Evolutionary conservation across 1,140 invertebrate species (phyloP), one percentile per base, ranked within the genome.

Genomic region (Saxidomus purpurata): DNA sequence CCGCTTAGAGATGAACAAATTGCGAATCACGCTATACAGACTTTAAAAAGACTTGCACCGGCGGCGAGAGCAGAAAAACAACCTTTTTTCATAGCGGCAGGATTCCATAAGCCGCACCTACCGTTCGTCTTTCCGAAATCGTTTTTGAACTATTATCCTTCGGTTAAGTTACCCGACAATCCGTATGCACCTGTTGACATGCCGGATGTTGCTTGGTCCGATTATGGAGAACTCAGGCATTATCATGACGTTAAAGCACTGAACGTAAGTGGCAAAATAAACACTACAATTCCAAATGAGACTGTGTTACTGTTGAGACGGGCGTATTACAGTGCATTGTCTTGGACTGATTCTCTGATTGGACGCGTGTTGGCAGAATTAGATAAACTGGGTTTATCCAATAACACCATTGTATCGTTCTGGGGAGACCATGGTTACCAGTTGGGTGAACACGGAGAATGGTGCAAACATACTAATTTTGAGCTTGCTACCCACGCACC

Each of bases 341-440:
- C 97, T 2, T 98, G 98, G 93, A 96, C 98, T 28, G 98, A 98
- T 94, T 96, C 97, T 93, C 95, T 98, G 25, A 96, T 98, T 91
- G 98, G 98, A 47, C 93, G 96, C 88, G 93, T 98, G 61, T 89
- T 98, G 22, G 91, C 95, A 9, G 93, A 97, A 77, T 92, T 98
- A 28, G 95, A 97, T 31, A 67, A 77, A 17, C 92, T 92, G n/a
- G 94, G 94, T n/a, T 82, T 96, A 91, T 91, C 96, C 74, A 95
- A 96, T 19, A 97, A 97, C 91, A 98, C 98, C n/a, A 96, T 98
- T n/a, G 95, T 98, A 36, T 95, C 98, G 77, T 95, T 98, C 34
- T 97, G 97, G 43, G 97, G 98, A 67, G 98, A 98, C 95, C 98
- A 98, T 96, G 98, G 98, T 97, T 98, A 98, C 98, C 98, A 98